Conservation (phyloP, 2,797 vertebrate species). For the Threskiornis aethiopicus region DNA sequence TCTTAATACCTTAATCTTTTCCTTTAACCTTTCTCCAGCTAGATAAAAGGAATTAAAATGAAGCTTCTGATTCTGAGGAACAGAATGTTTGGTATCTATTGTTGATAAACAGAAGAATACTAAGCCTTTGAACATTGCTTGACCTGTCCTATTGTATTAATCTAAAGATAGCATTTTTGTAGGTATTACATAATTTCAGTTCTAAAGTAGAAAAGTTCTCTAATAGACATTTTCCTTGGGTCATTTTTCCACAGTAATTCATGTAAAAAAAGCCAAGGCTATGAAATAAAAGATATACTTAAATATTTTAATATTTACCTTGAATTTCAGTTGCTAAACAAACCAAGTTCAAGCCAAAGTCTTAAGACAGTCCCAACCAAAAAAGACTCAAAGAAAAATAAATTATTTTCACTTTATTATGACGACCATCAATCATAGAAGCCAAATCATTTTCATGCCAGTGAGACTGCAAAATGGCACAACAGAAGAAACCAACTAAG, state of each 20-base stretch:
- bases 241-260: not conserved
- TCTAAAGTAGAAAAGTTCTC: not conserved
- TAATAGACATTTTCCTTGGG: not conserved
- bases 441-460: not conserved
- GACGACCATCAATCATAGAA: not conserved
- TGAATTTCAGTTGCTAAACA: not conserved
- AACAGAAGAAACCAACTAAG: not conserved
- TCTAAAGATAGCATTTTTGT: not conserved
- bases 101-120: slow-evolving; percentile 11
- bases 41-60: slow-evolving; percentile 58
- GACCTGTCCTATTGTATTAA: not conserved
- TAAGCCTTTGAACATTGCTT: slow-evolving; percentile 12
- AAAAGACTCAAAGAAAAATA: not conserved
- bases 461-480: not conserved
- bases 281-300: not conserved
- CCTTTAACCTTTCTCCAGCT: slow-evolving; percentile 36
- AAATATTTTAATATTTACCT: not conserved
- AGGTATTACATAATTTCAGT: not conserved
- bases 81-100: not conserved
- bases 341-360: not conserved
- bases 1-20: slow-evolving; percentile 54
- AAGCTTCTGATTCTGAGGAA: slow-evolving; percentile 26
- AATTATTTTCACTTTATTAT: not conserved
- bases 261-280: not conserved
- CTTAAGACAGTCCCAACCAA: not conserved